Evolutionary conservation across 1,140 invertebrate genomes (phyloP), one percentile per base, ranked within the genome.

Genomic region (Linepithema humile): DNA sequence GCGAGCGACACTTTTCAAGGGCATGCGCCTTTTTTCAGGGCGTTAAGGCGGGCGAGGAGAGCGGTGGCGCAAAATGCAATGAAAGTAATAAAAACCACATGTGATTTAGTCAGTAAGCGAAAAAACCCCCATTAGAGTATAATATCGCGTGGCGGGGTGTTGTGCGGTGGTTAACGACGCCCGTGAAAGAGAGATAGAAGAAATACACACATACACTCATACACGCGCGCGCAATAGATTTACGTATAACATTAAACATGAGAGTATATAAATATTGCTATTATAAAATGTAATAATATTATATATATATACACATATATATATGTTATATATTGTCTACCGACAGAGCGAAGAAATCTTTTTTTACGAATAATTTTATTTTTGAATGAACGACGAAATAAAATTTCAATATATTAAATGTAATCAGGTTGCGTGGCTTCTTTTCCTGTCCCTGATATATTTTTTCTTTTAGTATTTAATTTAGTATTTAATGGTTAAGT

Each of bases 351-450:
- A 87, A 91, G 90, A 91, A 92, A 90, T 91, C 91, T 93, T 94
- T 94, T 94, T 94, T 92, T 93, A 94, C 93, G 93, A 93, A 94
- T 94, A 92, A 94, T 94, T 94, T 94, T 94, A 94, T 94, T 94
- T 94, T 94, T 94, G 91, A 94, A 94, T 92, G 90, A 94, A 93
- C 88, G 84, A 92, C 84, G 91, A 92, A 93, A 93, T 92, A 92
- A 94, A 94, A 91, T 92, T 91, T 91, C 87, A 91, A 82, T 92
- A 91, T 91, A 93, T 92, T 92, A 92, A 87, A 91, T 77, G 45
- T 87, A 86, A 86, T 20, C 35, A 17, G 55, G 32, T 29, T 75
- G 57, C 53, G 12, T 89, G 43, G 29, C 75, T 85, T 88, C 43
- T 70, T 85, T 77, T 78, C 48, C 4, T 29, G 23, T 26, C 23